Base-by-base conservation (phyloP, 2,888 invertebrate genomes). In the Rhagium mordax region DNA sequence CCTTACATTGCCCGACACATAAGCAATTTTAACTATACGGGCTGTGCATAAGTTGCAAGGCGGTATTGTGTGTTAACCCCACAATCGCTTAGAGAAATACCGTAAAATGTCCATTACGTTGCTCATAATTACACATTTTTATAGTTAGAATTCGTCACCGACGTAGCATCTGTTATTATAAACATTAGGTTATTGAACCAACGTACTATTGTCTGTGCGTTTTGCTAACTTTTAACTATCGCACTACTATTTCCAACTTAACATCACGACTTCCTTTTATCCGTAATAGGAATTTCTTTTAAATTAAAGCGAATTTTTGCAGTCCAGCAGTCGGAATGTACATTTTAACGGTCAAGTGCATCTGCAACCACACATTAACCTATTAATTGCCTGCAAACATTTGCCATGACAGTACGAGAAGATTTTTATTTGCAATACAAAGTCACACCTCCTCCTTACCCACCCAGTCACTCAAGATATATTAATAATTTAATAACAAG, bases 161-260 rank as follows among this genome's bases (percentile, higher is more conserved):
- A n/a, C 18, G 24, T 33, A 47, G 55, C 33, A 55, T 67, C 55
- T 67, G 66, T 67, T 67, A 57, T 57, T 67, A 67, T 67, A 67
- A 57, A 57, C 55, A 57, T 29, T 24, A 55, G 66, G 66, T 67
- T 67, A 55, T 67, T 67, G 66, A 67, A 67, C 66, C 57, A 29
- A 53, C 27, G 18, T 20, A 47, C 61, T 61, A 51, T 65, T 49
- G 64, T 47, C 24, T 27, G 48, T 51, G n/a, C 29, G 51, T 65
- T 65, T 65, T 65, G 65, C 51, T 65, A 7, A 53, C 65, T 65
- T 16, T 29, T 49, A 65, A 24, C 49, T 48, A 59, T 59, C 59
- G 27, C 16, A 51, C 24, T 59, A 16, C 6, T 57, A 29, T 29
- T 16, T 59, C 41, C 1, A 10, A 41, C 41, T n/a, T n/a, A 41